A percentile compares a stretch with the other conserved stretches of the same genome.
Evolutionary conservation across 2,888 invertebrate genomes (phyloP).

Genomic region (Mesoligia furuncula): DNA sequence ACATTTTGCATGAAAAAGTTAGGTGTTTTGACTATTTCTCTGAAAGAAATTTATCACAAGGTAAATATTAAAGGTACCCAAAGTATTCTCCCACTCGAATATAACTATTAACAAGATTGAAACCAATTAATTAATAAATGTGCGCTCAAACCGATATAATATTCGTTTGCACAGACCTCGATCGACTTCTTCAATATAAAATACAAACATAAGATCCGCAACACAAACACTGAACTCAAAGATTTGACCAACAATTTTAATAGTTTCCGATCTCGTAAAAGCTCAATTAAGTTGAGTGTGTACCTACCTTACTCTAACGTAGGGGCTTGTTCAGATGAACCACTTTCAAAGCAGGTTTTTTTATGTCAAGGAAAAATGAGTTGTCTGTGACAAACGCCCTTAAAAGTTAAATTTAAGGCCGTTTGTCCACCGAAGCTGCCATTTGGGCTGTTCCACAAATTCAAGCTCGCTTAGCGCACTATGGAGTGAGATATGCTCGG

Average conservation of each 20-base stretch:
- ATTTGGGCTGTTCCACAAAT: background rate
- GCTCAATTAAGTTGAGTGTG: slow-evolving; percentile 60
- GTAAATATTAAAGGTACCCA: background rate
- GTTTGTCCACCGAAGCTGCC: background rate
- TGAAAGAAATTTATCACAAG: background rate
- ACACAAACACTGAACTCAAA: slow-evolving; percentile 40
- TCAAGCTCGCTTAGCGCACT: background rate
- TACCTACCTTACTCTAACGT: slow-evolving; percentile 33
- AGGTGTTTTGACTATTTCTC: background rate
- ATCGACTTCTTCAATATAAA: slow-evolving; percentile 15
- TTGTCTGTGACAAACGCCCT: background rate
- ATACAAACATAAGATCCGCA: slow-evolving; percentile 23
- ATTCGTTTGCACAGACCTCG: background rate
- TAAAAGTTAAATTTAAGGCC: background rate
- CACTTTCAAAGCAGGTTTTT: background rate
- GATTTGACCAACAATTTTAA: slow-evolving; percentile 53
- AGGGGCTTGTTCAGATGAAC: slow-evolving; percentile 5
- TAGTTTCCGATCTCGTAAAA: slow-evolving; percentile 48
- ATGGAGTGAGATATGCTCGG: too few relatives aligned
- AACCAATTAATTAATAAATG: slow-evolving; percentile 6
- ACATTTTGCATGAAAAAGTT: background rate
- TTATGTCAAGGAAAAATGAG: background rate
- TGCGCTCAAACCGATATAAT: background rate
- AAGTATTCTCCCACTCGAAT: background rate
- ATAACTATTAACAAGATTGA: background rate